phyloP scores from a whole-genome alignment of 1,140 invertebrate species.

The Diploscapter pachys region DNA sequence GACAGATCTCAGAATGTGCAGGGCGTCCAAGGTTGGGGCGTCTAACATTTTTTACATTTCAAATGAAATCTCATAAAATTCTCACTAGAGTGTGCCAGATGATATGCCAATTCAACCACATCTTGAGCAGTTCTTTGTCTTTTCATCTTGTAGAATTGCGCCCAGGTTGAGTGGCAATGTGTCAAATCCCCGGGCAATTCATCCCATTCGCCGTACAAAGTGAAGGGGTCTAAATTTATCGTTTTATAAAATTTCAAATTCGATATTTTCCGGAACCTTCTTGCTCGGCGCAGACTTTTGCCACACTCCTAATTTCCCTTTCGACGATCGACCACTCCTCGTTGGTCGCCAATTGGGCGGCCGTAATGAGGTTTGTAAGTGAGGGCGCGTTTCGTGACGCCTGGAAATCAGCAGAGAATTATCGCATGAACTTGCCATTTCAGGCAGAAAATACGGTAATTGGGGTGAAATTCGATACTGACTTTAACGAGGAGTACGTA shows the following conservation, averaged over 20 bases:
- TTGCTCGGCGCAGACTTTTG: background rate
- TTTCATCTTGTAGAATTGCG: slow-evolving; percentile 31
- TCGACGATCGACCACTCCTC: background rate
- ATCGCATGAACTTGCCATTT: no score
- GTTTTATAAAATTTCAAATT: no score
- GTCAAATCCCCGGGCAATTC: slow-evolving; percentile 18
- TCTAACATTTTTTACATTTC: slow-evolving; percentile 11
- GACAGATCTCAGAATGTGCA: slow-evolving; percentile 25
- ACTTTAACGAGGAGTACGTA: background rate
- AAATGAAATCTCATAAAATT: slow-evolving; percentile 17
- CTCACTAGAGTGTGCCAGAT: slow-evolving; percentile 30
- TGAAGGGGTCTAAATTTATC: background rate
- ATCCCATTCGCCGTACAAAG: slow-evolving; percentile 4
- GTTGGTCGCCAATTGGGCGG: background rate
- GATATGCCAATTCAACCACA: slow-evolving; percentile 37
- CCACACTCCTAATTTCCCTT: background rate
- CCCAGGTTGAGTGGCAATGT: slow-evolving; percentile 30
- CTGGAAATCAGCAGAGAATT: no score
- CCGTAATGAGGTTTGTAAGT: background rate
- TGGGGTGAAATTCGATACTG: no score
- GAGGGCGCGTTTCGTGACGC: background rate
- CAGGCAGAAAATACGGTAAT: no score
- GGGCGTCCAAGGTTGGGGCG: slow-evolving; percentile 8
- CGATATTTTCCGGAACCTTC: background rate
- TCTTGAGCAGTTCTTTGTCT: slow-evolving; percentile 31